phyloP scores from a whole-genome alignment of 2,113 vertebrate genomes.

The Bothrops jararaca region DNA sequence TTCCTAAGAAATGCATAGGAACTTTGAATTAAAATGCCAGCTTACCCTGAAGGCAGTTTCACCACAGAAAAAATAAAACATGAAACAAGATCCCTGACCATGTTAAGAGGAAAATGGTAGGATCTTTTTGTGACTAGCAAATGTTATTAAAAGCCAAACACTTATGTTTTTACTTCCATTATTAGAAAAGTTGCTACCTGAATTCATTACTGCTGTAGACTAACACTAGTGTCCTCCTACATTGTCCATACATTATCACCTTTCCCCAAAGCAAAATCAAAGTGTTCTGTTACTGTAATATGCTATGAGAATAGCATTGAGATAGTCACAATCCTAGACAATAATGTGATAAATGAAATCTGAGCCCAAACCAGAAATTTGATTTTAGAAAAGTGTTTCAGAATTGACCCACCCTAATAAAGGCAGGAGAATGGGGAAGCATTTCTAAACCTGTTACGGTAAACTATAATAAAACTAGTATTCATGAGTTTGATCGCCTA shows the following conservation, averaged over 20 bases:
- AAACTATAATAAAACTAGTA: not conserved
- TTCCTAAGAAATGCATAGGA: not conserved
- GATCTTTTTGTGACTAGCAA: not conserved
- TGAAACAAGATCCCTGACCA: not conserved
- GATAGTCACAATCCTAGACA: not conserved
- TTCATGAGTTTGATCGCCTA: not conserved
- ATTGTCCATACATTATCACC: not conserved
- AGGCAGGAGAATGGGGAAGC: not conserved
- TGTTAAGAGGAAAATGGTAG: not conserved
- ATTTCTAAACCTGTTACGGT: not conserved
- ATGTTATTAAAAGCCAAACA: not conserved
- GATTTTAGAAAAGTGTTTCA: not conserved
- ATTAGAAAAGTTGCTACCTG: not conserved
- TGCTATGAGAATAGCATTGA: not conserved
- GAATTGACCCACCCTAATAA: not conserved
- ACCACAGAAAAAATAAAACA: not conserved
- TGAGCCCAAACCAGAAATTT: not conserved
- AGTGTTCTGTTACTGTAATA: not conserved
- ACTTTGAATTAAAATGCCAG: not conserved
- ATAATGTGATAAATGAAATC: not conserved
- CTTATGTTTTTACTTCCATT: not conserved
- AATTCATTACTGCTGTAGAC: not conserved
- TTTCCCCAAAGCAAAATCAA: not conserved
- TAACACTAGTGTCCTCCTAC: not conserved
- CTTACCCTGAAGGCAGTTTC: not conserved